Evolutionary conservation across 1,140 invertebrate genomes (phyloP).

Genomic region (Alviniconcha marisindica): DNA sequence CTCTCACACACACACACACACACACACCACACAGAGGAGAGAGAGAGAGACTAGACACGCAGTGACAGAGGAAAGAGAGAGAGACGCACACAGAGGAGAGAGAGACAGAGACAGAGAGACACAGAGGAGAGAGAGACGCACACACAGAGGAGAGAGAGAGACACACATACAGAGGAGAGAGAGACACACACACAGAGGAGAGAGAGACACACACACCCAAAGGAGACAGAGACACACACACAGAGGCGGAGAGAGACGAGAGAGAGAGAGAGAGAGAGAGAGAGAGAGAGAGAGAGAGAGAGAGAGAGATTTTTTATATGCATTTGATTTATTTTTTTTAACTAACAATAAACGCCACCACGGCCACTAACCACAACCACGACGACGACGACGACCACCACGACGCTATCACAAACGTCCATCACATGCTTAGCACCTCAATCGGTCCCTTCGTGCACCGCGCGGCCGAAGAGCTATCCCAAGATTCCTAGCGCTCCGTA

Average conservation of each 20-base stretch:
- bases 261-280: conserved; percentile 10
- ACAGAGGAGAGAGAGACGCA: background rate
- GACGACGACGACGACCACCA: background rate
- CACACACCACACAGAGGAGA: background rate
- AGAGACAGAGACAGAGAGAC: background rate
- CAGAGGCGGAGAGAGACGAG: background rate
- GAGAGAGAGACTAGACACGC: background rate
- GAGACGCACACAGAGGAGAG: background rate
- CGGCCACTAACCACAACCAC: background rate
- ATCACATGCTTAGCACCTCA: background rate
- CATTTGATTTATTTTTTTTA: no score
- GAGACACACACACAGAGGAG: no score
- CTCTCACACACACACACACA: no score
- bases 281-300: conserved; percentile 5
- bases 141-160: background rate
- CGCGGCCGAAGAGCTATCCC: background rate
- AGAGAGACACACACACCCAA: no score
- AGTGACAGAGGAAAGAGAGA: background rate
- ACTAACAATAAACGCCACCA: background rate
- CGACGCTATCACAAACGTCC: background rate
- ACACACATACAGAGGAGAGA: background rate
- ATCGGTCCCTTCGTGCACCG: background rate
- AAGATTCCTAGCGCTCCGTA: background rate
- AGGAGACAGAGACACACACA: no score
- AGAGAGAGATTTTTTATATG: background rate